Base-by-base conservation (phyloP, 1,140 invertebrate species). In the Psilanteris sp. region DNA sequence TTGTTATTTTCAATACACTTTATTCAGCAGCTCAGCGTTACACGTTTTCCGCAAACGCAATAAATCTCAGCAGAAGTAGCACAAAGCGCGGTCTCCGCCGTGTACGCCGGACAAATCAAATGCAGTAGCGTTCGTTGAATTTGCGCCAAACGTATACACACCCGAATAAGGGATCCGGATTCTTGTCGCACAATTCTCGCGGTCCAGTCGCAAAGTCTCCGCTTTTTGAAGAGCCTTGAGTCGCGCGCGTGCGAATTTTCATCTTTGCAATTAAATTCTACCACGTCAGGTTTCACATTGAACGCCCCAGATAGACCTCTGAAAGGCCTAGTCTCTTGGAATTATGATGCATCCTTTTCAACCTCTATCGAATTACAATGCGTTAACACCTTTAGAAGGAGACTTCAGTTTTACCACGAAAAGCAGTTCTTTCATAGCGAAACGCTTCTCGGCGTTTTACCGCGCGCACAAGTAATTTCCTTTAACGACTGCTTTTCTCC, bases 401-500 rank as follows among this genome's bases (percentile, higher is more conserved):
- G 62, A 67, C 54, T 44, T 67, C n/a, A 67, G 61, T 39, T 67
- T n/a, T 27, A 55, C 71, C 54, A 41, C 71, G 61, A 52, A 74
- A 67, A 61, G 44, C 71, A 67, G 54, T 61, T 46, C 31, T 61
- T 74, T 67, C 61, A 74, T 22, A 52, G 13, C 39, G 26, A 11
- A 73, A 29, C 36, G 52, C 61, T 73, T 59, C 29, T 24, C 41
- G 24, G 27, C 71, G 48, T 67, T 75, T 59, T 67, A 62, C 55
- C 48, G 26, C 46, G 46, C 46, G 46, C 48, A 27, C 37, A 66
- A 59, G 59, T 70, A 76, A 70, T 70, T 70, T 70, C 52, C 64
- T 76, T 70, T 66, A 70, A 76, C 66, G 64, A 76, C 64, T 62
- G 64, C 64, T 59, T 64, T 64, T 68, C 72, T 59, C 44, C 22